Percentiles rank a stretch among this genome's conserved stretches.
phyloP scores from a whole-genome alignment of 1,140 invertebrate genomes.

The Ips typographus region DNA sequence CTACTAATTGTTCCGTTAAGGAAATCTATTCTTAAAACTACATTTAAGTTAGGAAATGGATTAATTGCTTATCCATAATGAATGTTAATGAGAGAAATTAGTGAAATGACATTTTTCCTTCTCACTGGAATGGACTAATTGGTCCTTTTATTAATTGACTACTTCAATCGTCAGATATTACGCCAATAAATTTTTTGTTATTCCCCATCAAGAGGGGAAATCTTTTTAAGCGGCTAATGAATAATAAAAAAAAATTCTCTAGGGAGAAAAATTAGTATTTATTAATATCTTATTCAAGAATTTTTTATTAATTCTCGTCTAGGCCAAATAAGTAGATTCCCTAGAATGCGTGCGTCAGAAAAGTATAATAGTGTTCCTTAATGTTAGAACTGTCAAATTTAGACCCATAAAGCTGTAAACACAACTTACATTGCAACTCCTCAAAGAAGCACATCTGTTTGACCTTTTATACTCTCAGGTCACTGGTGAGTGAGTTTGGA shows the following conservation, averaged over 20 bases:
- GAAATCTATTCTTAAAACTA: background rate
- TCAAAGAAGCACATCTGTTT: too few species aligned
- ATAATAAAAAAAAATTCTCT: background rate
- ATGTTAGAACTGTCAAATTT: too few species aligned
- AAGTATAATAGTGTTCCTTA: too few species aligned
- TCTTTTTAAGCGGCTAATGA: slow-evolving; percentile 7
- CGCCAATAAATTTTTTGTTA: background rate
- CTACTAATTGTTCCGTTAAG: too few species aligned
- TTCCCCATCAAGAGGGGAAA: background rate
- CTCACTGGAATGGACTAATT: background rate
- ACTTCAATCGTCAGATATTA: background rate
- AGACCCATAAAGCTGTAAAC: too few species aligned
- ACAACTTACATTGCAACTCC: too few species aligned
- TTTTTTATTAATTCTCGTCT: too few species aligned
- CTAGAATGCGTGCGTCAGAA: too few species aligned
- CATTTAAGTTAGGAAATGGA: background rate
- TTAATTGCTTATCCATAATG: background rate
- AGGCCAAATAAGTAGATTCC: too few species aligned
- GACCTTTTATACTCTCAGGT: too few species aligned
- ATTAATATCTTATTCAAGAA: background rate
- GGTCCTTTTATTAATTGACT: background rate
- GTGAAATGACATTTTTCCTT: background rate
- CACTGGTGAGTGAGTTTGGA: too few species aligned
- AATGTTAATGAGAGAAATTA: slow-evolving; percentile 4
- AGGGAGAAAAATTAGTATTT: background rate